Base-by-base conservation (phyloP, 2,113 vertebrate genomes). In the Scartelaos histophorus region DNA sequence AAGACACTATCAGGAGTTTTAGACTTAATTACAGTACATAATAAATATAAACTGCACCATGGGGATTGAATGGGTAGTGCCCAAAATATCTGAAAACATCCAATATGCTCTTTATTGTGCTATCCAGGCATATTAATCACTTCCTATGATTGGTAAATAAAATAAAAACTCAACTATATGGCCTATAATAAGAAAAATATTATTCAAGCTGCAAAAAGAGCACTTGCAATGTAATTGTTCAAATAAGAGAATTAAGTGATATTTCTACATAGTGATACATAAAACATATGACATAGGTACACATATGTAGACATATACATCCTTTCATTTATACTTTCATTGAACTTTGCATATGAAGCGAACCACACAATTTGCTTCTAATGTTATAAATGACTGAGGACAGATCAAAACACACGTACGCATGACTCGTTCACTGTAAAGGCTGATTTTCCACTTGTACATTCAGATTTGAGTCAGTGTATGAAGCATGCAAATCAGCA, bases 401-500 rank as follows among this genome's bases (percentile, higher is more conserved):
- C 7, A 38, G 29, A 64, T 38, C 16, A 64, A 64, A 38, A 64
- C 16, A 38, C 17, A 64, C 29, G 9, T 19, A 11, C 19, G 60
- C 29, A 64, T 35, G 60, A 38, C 29, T 19, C 10, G 25, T 17
- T 64, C 16, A 38, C 57, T 29, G 13, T 60, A 25, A 29, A 29
- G 24, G 57, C 57, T 16, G 24, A 38, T 38, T 38, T 64, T 64
- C 29, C 34, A 38, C 34, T 34, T 19, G 17, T 64, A 35, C 9
- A 38, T 38, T 10, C 34, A 64, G 29, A 64, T 61, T 61, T 15
- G 25, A 29, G 24, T 61, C 25, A 24, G 58, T 34, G 25, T 64
- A 29, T 62, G 61, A 62, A 86, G 66, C 74, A 88, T 82, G 73
- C 75, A 87, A 88, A 88, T 60, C 68, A 65, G 66, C 7, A 53